These are phyloP conservation scores for Melanerpes aurifrons DNA, from an alignment of 2,113 vertebrate genomes.

Conservation along the genomic window DNA sequence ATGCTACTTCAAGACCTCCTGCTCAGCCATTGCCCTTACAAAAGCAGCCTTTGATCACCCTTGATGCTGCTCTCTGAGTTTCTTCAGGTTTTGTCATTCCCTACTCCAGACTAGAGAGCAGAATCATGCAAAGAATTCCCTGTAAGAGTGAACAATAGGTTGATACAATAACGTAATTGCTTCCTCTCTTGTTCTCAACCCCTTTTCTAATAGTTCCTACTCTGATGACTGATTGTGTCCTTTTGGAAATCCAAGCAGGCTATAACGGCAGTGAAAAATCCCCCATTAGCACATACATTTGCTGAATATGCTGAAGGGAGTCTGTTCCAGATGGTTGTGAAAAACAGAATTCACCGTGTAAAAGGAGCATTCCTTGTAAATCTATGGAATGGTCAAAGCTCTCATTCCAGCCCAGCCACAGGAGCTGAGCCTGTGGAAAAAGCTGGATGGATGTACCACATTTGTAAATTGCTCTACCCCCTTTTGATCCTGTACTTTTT, in stretches of 20 bases:
- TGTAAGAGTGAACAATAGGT: neutral
- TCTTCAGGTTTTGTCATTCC: neutral
- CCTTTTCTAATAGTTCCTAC: neutral
- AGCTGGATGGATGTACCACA: neutral
- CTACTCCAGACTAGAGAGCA: rapidly evolving
- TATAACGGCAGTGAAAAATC: neutral
- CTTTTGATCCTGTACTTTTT: neutral
- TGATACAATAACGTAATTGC: neutral
- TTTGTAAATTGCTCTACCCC: neutral
- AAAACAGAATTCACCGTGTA: neutral
- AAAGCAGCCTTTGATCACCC: neutral
- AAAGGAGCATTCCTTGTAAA: neutral
- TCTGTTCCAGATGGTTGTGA: neutral
- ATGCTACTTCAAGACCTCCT: neutral
- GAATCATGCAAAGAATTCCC: neutral
- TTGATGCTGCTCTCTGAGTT: neutral
- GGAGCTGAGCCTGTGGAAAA: neutral
- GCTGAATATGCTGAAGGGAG: neutral
- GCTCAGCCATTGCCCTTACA: neutral
- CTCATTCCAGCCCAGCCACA: neutral
- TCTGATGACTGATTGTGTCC: neutral
- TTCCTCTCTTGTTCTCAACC: neutral
- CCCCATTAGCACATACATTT: neutral
- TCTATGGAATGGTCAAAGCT: neutral
- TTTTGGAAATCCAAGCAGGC: neutral